Evolutionary conservation across 2,113 vertebrate genomes (phyloP), one percentile per base, ranked within the genome.

Genomic region (Uria aalge): DNA sequence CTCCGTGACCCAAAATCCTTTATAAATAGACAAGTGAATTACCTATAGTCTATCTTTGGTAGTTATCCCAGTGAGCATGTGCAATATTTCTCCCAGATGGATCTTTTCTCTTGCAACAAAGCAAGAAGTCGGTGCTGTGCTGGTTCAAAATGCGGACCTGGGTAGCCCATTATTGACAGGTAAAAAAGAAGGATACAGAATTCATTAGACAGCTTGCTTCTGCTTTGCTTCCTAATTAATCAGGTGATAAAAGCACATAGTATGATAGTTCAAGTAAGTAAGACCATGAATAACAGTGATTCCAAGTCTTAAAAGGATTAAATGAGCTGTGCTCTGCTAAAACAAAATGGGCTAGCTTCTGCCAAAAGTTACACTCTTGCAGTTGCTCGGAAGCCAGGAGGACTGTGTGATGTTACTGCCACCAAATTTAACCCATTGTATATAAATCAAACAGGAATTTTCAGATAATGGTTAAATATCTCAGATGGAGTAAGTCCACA

Each of bases 181-280:
- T 67, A 45, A 81, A 85, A 80, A 89, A 77, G 57, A 64, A 87
- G 38, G 76, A 85, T 59, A 43, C 17, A 24, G 13, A 81, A 91
- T 50, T 94, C 32, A 78, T 89, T 78, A 43, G 32, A 86, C 29
- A 63, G 55, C 43, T 89, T 87, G 8, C 13, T 81, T 90, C 56
- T 93, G 15, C 36, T 85, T 88, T 81, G 16, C 38, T 75, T 85
- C n/a, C 52, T 79, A 72, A 89, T 93, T 88, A 94, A 92, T 85
- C 30, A 27, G 16, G 53, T 88, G 40, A 92, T 75, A 93, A 90
- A 81, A 93, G 6, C 21, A 63, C 67, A 50, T 43, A 45, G 36
- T 53, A 63, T 45, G n/a, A 68, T 60, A 68, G 34, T 60, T 95
- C 52, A 81, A 67, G 41, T 72, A 75, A 92, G 26, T 26, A 32